Percentiles rank a stretch among this genome's conserved stretches.
These are phyloP conservation scores for Aphelenchoides bicaudatus DNA, from an alignment of 2,888 invertebrate species.

Conservation along the genomic window DNA sequence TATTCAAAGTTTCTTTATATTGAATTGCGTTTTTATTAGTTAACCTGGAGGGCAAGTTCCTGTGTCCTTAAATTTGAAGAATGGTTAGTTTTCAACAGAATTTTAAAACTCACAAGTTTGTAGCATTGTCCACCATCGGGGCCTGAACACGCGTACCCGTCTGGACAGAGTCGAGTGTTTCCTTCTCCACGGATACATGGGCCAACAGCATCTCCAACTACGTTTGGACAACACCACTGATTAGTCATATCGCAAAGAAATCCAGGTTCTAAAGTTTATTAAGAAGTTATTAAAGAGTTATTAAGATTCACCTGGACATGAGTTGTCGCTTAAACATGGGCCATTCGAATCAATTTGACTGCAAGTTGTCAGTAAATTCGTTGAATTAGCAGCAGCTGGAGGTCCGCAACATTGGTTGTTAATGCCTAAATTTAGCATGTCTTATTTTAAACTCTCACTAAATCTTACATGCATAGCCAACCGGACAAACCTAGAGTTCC, in stretches of 20 bases:
- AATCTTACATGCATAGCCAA: slow-evolving; percentile 28
- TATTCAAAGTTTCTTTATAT: too few relatives aligned
- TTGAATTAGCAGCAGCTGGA: slow-evolving; percentile 13
- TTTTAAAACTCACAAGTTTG: too few relatives aligned
- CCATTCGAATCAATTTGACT: slow-evolving; percentile 28
- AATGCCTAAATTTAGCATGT: neutral
- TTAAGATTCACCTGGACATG: too few relatives aligned
- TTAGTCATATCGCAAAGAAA: slow-evolving; percentile 31
- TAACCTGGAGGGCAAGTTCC: slow-evolving; percentile 17
- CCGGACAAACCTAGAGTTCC: slow-evolving; percentile 7
- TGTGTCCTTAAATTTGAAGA: too few relatives aligned
- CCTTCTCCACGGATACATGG: slow-evolving; percentile 37
- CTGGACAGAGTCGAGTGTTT: slow-evolving; percentile 31
- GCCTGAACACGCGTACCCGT: slow-evolving; percentile 33
- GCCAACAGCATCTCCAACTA: slow-evolving; percentile 31
- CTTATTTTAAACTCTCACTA: slow-evolving; percentile 6
- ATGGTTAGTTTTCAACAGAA: too few relatives aligned
- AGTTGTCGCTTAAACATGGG: slow-evolving; percentile 26
- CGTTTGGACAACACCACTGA: slow-evolving; percentile 38
- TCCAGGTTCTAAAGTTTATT: too few relatives aligned
- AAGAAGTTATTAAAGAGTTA: too few relatives aligned
- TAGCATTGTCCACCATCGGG: slow-evolving; percentile 30
- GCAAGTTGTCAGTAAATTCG: slow-evolving; percentile 22
- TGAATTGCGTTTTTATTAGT: too few relatives aligned
- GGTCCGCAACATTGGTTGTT: slow-evolving; percentile 31